Evolutionary conservation across 2,888 invertebrate genomes (phyloP), one percentile per base, ranked within the genome.

Genomic region (Erynnis tages): DNA sequence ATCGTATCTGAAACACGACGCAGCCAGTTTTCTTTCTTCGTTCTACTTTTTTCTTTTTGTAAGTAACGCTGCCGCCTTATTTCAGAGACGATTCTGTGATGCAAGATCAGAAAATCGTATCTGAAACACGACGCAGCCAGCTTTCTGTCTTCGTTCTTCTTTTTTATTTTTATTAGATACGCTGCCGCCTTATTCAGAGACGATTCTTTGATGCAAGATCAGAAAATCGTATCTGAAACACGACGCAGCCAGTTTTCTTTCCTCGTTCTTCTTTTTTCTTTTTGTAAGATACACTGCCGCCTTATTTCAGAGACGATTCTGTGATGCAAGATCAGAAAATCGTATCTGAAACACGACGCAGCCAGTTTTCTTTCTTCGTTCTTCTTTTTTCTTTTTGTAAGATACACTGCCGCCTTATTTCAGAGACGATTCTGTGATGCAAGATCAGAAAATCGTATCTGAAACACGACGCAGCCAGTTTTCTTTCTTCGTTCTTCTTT

Each of bases 291-390:
- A 4, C 2, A 21, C 21, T 38, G 37, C 21, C 2, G 13, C 37
- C 37, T 38, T 38, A 6, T 7, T 38, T 11, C 6, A 16, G 37
- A 11, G 6, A 38, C 21, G 21, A 11, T 38, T 21, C 7, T 10
- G 4, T 38, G 19, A 1, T 21, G 4, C 1, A 5, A 7, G 11
- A 6, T 5, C 23, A 25, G 11, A 40, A 40, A 40, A 40, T 27
- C 25, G 25, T 41, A 2, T 41, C 40, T 21, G 16, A 27, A 41
- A 11, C 40, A 41, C 40, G 40, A 11, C 27, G 16, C 40, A n/a
- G 14, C 19, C 0, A 4, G n/a, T 21, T 2, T 38, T 8, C 23
- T 14, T 17, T 14, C 14, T 25, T 4, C 8, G 13, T 40, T 8
- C 23, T 14, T 17, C 25, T 25, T 25, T 4, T 14, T 25, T 40